These are phyloP conservation scores for Doryteuthis pealeii DNA, from an alignment of 1,140 invertebrate species.

Conservation along the genomic window DNA sequence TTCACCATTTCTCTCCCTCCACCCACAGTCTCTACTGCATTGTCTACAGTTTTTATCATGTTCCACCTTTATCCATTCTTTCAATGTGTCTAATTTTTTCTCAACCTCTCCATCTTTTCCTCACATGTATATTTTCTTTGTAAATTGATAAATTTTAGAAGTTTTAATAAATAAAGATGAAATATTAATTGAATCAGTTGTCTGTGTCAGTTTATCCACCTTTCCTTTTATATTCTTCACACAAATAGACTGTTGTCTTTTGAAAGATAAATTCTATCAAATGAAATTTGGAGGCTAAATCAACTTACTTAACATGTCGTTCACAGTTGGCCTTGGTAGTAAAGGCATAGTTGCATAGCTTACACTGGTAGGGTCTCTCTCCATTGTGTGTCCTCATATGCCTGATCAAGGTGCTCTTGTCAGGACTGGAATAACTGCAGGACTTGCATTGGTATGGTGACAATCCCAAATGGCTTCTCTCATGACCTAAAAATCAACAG, in stretches of 20 bases:
- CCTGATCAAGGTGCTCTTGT: constrained; percentile 73
- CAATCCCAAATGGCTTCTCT: constrained; percentile 66
- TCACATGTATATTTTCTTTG: too few species aligned
- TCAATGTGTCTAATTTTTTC: neutral
- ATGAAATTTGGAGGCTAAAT: too few species aligned
- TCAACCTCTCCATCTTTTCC: neutral
- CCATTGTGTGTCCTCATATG: constrained; percentile 75
- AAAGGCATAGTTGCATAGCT: constrained; percentile 91
- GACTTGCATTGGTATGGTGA: constrained; percentile 54
- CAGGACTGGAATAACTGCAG: constrained; percentile 54
- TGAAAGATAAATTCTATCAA: too few species aligned
- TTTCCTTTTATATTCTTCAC: too few species aligned
- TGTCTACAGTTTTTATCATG: neutral
- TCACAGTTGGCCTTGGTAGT: constrained; percentile 91
- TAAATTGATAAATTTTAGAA: too few species aligned
- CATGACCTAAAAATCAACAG: constrained; percentile 71
- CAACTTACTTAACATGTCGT: constrained; percentile 64
- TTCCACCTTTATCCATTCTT: neutral
- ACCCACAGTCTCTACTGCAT: neutral
- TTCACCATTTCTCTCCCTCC: neutral
- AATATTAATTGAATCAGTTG: too few species aligned
- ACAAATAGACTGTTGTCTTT: too few species aligned
- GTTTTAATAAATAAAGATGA: too few species aligned
- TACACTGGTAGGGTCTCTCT: constrained; percentile 90
- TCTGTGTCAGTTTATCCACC: too few species aligned